phyloP scores from a whole-genome alignment of 2,113 vertebrate genomes.

The Tyto alba region DNA sequence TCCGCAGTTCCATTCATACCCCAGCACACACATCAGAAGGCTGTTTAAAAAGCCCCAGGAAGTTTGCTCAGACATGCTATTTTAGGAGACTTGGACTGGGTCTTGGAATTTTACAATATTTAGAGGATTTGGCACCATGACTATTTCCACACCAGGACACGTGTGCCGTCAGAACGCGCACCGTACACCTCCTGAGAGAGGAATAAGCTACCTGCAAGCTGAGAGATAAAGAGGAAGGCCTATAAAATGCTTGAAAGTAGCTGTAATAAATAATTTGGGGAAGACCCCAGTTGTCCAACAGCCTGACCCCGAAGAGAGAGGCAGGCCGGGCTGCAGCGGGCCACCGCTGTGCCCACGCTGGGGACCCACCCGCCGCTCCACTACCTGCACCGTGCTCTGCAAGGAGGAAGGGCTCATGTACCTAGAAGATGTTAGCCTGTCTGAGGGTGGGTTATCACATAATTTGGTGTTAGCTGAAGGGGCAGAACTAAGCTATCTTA shows the following conservation, averaged over 20 bases:
- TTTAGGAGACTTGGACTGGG: slow-evolving; percentile 61
- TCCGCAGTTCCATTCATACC: background rate
- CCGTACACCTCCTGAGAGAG: rapidly evolving
- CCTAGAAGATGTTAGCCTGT: background rate
- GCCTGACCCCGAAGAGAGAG: background rate
- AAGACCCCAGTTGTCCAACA: background rate
- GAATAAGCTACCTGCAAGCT: background rate
- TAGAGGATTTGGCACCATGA: slow-evolving; percentile 28
- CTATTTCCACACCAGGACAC: background rate
- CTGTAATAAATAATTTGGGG: background rate
- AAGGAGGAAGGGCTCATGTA: background rate
- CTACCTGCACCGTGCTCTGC: background rate
- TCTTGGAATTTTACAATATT: slow-evolving; percentile 70
- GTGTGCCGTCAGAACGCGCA: background rate
- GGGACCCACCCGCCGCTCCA: background rate
- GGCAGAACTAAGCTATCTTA: background rate
- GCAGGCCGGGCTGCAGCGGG: background rate
- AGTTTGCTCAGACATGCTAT: slow-evolving; percentile 65
- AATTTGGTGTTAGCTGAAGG: background rate
- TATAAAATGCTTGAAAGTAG: background rate
- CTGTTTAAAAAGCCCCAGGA: slow-evolving; percentile 62
- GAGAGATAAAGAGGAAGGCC: background rate
- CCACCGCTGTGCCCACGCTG: rapidly evolving
- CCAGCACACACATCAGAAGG: slow-evolving; percentile 16
- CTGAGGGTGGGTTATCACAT: background rate